Percentiles rank a stretch among this genome's conserved stretches.
Conservation (phyloP, 2,113 vertebrate genomes). For the Sinocyclocheilus rhinocerous region DNA sequence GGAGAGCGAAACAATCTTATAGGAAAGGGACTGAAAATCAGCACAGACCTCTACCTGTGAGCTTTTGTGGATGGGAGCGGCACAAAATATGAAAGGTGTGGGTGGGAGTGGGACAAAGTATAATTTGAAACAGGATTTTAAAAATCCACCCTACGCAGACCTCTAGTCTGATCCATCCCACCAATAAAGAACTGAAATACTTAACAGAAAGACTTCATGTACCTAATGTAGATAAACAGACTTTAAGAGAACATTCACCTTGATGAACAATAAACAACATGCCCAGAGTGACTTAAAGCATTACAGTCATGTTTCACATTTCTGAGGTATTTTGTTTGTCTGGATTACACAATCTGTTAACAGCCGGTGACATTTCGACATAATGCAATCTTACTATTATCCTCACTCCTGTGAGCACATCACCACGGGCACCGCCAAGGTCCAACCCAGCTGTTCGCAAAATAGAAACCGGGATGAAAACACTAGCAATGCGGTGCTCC, state of each 20-base stretch:
- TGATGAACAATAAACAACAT: background rate
- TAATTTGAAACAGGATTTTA: too few species aligned
- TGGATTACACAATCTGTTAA: background rate
- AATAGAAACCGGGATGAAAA: background rate
- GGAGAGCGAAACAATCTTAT: too few species aligned
- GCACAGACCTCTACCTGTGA: background rate
- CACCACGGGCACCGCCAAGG: background rate
- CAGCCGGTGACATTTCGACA: slow-evolving; percentile 25
- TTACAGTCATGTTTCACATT: slow-evolving; percentile 7
- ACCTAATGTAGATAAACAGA: background rate
- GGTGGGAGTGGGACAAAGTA: too few species aligned
- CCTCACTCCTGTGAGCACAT: slow-evolving; percentile 23
- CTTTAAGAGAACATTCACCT: background rate
- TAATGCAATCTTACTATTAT: slow-evolving; percentile 31
- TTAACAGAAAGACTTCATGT: background rate
- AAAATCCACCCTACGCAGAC: background rate
- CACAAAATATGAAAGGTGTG: too few species aligned
- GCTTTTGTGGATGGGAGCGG: background rate
- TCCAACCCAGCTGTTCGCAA: background rate
- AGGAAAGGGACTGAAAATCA: background rate
- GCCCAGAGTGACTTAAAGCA: background rate
- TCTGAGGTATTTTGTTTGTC: slow-evolving; percentile 3
- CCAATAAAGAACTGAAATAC: background rate
- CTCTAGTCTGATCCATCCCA: background rate
- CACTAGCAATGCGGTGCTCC: background rate